These are phyloP conservation scores for Drosophila insularis DNA, from an alignment of 1,140 invertebrate genomes.

Conservation along the genomic window DNA sequence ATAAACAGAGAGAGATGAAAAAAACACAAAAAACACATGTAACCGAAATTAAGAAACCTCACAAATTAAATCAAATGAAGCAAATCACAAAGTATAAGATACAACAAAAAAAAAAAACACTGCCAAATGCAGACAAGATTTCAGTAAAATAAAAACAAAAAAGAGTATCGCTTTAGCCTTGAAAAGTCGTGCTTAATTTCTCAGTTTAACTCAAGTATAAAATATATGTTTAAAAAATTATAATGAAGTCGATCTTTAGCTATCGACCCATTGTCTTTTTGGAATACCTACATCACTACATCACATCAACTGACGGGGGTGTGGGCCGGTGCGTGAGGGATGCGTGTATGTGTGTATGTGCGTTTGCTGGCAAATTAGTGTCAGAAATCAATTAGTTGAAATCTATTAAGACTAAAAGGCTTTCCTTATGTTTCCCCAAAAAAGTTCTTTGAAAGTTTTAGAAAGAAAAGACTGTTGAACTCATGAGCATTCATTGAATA, in stretches of 20 bases:
- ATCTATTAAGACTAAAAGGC: not conserved
- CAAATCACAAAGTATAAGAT: conserved; percentile 46
- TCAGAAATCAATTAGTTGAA: conserved; percentile 48
- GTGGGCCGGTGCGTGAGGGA: not conserved
- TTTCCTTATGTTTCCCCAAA: too few species aligned
- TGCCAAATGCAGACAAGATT: conserved; percentile 58
- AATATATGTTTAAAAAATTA: conserved; percentile 75
- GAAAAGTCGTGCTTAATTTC: conserved; percentile 80
- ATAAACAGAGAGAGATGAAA: conserved; percentile 4
- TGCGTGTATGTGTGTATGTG: not conserved
- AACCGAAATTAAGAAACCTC: conserved; percentile 47
- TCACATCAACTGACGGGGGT: not conserved
- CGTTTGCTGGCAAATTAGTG: conserved; percentile 48
- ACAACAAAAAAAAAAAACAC: conserved; percentile 37
- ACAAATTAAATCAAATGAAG: conserved; percentile 64
- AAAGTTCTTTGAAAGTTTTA: too few species aligned
- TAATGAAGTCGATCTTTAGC: conserved; percentile 58
- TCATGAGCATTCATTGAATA: too few species aligned
- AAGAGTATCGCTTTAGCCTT: conserved; percentile 46
- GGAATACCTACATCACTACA: conserved; percentile 13
- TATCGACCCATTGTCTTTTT: conserved; percentile 47
- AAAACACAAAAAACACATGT: conserved; percentile 22
- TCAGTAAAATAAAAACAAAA: conserved; percentile 40
- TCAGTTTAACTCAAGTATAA: conserved; percentile 73
- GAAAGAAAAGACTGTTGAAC: too few species aligned